These are phyloP conservation scores for Manduca sexta DNA, from an alignment of 1,140 invertebrate species.

Conservation along the genomic window DNA sequence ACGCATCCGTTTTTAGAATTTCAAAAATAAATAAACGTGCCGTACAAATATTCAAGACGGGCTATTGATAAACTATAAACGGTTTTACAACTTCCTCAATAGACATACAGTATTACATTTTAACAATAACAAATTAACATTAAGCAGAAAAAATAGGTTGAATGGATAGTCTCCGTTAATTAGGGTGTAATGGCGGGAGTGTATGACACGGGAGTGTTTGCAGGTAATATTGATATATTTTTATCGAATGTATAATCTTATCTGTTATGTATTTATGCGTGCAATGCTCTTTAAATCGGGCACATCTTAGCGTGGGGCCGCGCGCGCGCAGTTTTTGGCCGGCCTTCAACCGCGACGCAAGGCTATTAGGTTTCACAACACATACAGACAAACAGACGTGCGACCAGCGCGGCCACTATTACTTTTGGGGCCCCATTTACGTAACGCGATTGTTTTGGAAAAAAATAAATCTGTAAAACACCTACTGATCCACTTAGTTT, in stretches of 20 bases:
- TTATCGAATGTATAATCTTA: conserved; percentile 25
- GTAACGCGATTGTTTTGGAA: background rate
- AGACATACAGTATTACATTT: conserved; percentile 17
- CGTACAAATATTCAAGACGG: conserved; percentile 27
- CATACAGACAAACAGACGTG: conserved; percentile 25
- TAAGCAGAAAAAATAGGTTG: conserved; percentile 2
- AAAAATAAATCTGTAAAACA: background rate
- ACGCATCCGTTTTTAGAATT: conserved; percentile 66
- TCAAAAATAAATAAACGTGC: conserved; percentile 53
- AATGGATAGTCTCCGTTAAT: conserved; percentile 2
- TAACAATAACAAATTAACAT: conserved; percentile 16
- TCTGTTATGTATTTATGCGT: conserved; percentile 32
- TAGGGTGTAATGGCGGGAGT: background rate
- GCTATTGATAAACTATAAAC: conserved; percentile 53
- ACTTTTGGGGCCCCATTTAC: conserved; percentile 19
- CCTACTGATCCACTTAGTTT: conserved; percentile 4
- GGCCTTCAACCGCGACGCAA: conserved; percentile 48
- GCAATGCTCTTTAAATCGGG: conserved; percentile 33
- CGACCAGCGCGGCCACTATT: conserved; percentile 25
- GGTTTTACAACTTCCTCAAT: conserved; percentile 59
- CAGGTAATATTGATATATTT: conserved; percentile 8
- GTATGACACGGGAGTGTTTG: background rate
- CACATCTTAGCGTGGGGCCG: conserved; percentile 29
- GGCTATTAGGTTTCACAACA: conserved; percentile 49
- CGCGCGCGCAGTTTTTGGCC: conserved; percentile 41